phyloP scores from a whole-genome alignment of 2,888 invertebrate genomes.

The Drosophila quinaria region DNA sequence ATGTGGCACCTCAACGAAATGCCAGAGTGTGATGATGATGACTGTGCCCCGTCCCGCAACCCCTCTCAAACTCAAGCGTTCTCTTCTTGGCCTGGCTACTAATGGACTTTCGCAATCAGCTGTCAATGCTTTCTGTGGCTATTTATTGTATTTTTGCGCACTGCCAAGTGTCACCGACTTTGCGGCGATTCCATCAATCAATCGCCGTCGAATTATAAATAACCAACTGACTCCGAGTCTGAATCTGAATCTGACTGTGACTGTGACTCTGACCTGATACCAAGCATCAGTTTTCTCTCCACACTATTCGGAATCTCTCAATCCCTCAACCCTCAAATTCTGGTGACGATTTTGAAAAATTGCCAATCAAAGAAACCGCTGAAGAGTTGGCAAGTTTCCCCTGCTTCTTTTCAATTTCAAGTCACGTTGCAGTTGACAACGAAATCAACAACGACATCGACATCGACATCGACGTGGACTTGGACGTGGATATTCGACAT shows the following conservation, averaged over 20 bases:
- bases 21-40: conserved; percentile 1
- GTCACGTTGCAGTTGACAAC: conserved; percentile 74
- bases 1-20: conserved; percentile 39
- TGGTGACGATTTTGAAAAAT: conserved; percentile 79
- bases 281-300: conserved; percentile 14
- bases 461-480: background rate
- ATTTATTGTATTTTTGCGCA: conserved; percentile 74
- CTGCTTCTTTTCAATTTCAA: conserved; percentile 22
- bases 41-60: background rate
- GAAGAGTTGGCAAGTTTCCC: conserved; percentile 53
- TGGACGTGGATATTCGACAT: conserved; percentile 23
- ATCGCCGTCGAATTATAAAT: conserved; percentile 76
- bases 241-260: conserved; percentile 19
- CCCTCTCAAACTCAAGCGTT: background rate
- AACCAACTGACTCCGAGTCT: conserved; percentile 53
- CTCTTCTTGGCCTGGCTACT: conserved; percentile 31
- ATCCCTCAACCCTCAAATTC: conserved; percentile 7
- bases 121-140: conserved; percentile 75
- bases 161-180: conserved; percentile 80
- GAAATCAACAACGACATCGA: conserved; percentile 29
- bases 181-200: conserved; percentile 78
- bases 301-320: conserved; percentile 1
- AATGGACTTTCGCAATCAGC: conserved; percentile 82
- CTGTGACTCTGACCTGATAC: conserved; percentile 27
- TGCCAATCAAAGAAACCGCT: conserved; percentile 79